A percentile compares a stretch with the other conserved stretches of the same genome.
These are phyloP conservation scores for Riparia riparia DNA, from an alignment of 2,113 vertebrate genomes.

Conservation along the genomic window DNA sequence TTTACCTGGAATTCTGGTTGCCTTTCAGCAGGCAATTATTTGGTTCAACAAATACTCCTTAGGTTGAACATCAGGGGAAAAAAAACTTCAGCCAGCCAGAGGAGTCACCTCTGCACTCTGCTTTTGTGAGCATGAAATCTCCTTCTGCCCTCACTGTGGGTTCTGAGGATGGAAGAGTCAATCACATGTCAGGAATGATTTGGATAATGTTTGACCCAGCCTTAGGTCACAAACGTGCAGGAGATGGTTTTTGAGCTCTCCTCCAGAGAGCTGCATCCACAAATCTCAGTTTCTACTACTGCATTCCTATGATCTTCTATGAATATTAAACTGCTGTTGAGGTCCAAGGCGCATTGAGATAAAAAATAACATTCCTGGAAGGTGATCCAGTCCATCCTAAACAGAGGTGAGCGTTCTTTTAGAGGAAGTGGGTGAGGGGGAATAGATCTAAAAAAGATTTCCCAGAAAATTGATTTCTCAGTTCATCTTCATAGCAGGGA, in stretches of 20 bases:
- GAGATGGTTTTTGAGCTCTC: background rate
- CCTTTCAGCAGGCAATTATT: background rate
- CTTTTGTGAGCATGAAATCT: constrained; percentile 20
- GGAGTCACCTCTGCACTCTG: background rate
- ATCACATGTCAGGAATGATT: constrained; percentile 4
- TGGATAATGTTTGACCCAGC: background rate
- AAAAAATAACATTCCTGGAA: background rate
- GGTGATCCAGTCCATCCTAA: background rate
- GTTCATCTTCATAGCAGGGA: constrained; percentile 5
- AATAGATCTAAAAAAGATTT: constrained; percentile 1
- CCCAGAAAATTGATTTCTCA: constrained; percentile 26
- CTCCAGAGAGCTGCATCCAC: background rate
- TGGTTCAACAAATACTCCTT: background rate
- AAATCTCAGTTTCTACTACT: background rate
- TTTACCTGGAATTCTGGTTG: background rate
- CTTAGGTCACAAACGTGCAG: background rate
- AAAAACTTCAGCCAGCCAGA: background rate
- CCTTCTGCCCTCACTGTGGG: background rate
- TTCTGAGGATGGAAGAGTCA: constrained; percentile 16
- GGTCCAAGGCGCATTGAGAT: background rate
- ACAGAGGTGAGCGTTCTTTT: background rate
- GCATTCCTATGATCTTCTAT: constrained; percentile 37
- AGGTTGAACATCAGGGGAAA: background rate
- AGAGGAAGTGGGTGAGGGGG: background rate
- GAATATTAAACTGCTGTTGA: constrained; percentile 30